Evolutionary conservation across 2,113 vertebrate genomes (phyloP), one percentile per base, ranked within the genome.

Genomic region (Anhinga anhinga): DNA sequence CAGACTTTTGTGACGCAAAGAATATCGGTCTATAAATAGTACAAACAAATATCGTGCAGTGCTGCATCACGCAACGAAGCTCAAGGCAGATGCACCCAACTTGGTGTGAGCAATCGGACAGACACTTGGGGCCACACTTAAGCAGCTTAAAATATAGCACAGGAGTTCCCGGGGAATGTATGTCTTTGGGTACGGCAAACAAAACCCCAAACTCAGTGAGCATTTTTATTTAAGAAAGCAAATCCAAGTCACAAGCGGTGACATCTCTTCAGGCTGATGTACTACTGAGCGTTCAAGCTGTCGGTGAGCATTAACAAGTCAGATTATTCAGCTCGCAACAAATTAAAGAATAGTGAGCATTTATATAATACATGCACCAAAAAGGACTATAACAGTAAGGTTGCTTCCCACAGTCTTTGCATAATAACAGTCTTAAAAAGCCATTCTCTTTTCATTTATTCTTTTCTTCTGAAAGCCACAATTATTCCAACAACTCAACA

Each of bases 381-480:
- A 74, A 72, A 94, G 74, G 32, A 55, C n/a, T 92, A 2, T 19
- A 13, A 40, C 58, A 9, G 50, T 63, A 88, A n/a, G 65, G 56
- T 11, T 94, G 81, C 66, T 96, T 93, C 65, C 88, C 86, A 90
- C 66, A 76, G 95, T 55, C 93, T 79, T 94, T 87, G 73, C 63
- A 76, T 19, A 94, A 95, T 66, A 52, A 69, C 77, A 34, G 66
- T n/a, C 87, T 85, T 80, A 36, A 90, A 94, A 91, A 82, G 34
- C 81, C 90, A 90, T 81, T 91, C 61, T 82, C 61, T 88, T 49
- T 53, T 73, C 78, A 19, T 78, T 94, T 47, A 74, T 81, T 36
- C 77, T 49, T 56, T 82, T 16, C 79, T 87, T 71, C 44, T 94
- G 77, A 96, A 97, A 91, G 92, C 81, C 93, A 95, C 92, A 92